Evolutionary conservation across 2,797 vertebrate genomes (phyloP).

Genomic region (Rhinophrynus dorsalis): DNA sequence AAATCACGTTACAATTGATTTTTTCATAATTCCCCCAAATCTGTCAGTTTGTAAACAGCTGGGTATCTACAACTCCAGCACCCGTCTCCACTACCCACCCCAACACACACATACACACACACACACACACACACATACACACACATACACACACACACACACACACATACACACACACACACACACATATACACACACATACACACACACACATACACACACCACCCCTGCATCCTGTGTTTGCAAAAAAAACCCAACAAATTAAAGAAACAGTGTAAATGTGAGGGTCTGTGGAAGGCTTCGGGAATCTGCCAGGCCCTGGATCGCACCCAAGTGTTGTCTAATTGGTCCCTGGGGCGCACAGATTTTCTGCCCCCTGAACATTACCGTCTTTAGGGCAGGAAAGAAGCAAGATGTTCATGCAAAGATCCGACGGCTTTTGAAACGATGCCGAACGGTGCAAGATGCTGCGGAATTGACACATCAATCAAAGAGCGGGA

Average conservation of each 20-base stretch:
- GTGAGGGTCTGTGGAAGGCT: constrained; percentile 4
- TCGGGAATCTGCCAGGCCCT: constrained; percentile 38
- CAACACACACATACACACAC: too few relatives aligned
- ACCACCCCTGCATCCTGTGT: neutral
- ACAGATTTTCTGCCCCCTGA: constrained; percentile 55
- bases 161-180: too few relatives aligned
- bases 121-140: too few relatives aligned
- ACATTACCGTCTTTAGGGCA: constrained; percentile 30
- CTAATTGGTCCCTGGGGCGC: constrained; percentile 62
- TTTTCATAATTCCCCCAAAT: neutral
- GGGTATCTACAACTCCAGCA: too few relatives aligned
- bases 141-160: too few relatives aligned
- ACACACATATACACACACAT: too few relatives aligned
- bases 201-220: too few relatives aligned
- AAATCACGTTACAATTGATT: too few relatives aligned
- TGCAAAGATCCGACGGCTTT: neutral
- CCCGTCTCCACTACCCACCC: too few relatives aligned
- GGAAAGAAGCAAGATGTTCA: neutral
- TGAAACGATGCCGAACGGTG: neutral
- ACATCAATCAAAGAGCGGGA: constrained; percentile 27
- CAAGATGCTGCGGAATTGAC: neutral
- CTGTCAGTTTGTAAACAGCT: constrained; percentile 23
- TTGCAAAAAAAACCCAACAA: neutral
- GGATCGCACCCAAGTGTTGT: constrained; percentile 59
- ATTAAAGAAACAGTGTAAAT: constrained; percentile 17